Base-by-base conservation (phyloP, 2,113 vertebrate species). In the Tricholaema leucomelas region DNA sequence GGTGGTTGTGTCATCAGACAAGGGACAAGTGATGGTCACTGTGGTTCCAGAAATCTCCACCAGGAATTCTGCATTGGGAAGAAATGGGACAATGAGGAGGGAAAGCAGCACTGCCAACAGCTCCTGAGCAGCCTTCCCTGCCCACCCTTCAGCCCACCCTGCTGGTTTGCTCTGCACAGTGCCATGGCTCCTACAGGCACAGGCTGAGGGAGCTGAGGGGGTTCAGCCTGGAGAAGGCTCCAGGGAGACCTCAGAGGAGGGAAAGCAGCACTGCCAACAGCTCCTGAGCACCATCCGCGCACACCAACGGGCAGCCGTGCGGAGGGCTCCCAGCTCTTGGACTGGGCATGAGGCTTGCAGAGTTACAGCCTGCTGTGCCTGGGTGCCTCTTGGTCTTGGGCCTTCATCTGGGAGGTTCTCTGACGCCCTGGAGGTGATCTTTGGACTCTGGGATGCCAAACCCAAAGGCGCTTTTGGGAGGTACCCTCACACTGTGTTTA, bases 1-100 rank as follows among this genome's bases (percentile, higher is more conserved):
- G 2, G 0, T 0, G 19, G 93, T 1, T 1, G 0, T 1, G 1
- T 0, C 8, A 0, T 7, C 54, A 0, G 23, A 1, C 6, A 44
- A 1, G 70, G 95, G 93, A 87, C 95, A 96, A 0, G 64, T 91
- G 91, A 96, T 15, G 7, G 91, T 91, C 94, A 96, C 95, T 0
- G 75, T 95, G 52, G 94, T 96, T 74, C 95, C 91, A 0, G 95
- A 96, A 54, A 96, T 94, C 60, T 95, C 94, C 87, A 96, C 93
- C 79, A 60, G 28, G 72, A 96, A 71, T 8, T 50, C 72, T 48
- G 14, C 15, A 44, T 13, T 21, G 50, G 81, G n/a, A n/a, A n/a
- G n/a, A 27, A n/a, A 1, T 8, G 21, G 38, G 6, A 4, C 54
- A 4, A 7, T 0, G 5, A 54, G 58, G 81, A 58, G n/a, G 46